These are phyloP conservation scores for Caenorhabditis sp. DNA, from an alignment of 2,888 invertebrate species.

Conservation along the genomic window DNA sequence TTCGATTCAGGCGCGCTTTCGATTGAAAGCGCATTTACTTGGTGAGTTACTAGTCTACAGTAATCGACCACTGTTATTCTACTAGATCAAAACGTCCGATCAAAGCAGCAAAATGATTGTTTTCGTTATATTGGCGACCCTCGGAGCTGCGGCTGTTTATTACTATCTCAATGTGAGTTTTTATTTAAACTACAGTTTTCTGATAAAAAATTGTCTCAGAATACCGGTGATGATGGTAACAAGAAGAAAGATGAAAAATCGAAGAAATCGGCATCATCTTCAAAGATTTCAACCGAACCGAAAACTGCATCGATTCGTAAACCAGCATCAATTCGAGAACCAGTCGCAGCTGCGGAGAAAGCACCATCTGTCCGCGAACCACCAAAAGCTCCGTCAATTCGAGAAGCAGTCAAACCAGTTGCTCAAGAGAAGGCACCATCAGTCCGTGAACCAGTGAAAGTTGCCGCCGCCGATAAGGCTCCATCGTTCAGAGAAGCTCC, in stretches of 20 bases:
- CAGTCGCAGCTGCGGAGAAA: no score
- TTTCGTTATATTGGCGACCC: background rate
- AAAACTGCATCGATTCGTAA: no score
- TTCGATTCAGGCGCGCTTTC: background rate
- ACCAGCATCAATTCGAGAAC: no score
- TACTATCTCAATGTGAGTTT: background rate
- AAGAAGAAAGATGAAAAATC: no score
- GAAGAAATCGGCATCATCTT: background rate
- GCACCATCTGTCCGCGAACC: no score
- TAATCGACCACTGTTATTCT: background rate
- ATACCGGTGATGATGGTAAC: no score
- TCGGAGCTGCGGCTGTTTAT: background rate
- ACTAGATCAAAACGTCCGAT: background rate
- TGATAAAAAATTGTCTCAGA: no score
- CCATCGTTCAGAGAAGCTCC: no score
- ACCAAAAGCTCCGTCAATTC: background rate
- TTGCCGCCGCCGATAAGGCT: no score
- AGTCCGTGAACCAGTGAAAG: no score
- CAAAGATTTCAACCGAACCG: background rate
- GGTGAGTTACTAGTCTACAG: background rate
- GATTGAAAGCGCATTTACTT: background rate
- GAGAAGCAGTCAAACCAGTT: no score
- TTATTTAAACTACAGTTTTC: no score
- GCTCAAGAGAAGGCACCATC: background rate
- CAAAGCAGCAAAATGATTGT: background rate